Base-by-base conservation (phyloP, 2,888 invertebrate genomes). In the Sclerodermus sp. region DNA sequence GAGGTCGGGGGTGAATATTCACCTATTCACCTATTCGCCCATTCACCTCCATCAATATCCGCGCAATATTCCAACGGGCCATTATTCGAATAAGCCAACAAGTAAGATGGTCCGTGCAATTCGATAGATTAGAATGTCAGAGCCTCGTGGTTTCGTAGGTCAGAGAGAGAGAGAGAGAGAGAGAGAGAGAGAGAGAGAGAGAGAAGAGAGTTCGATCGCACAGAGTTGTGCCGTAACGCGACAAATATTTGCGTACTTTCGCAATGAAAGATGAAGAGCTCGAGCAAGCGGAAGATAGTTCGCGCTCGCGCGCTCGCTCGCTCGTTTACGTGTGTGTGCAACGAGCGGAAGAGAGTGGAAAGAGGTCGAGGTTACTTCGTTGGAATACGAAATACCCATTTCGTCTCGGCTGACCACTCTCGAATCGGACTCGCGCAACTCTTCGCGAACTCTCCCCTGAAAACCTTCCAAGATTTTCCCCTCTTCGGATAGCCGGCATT, bases 311-410 rank as follows among this genome's bases (percentile, higher is more conserved):
- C 61, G 55, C 64, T 55, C 61, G 60, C 61, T 64, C 66, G 71
- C 69, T 70, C 66, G 68, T 66, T 67, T 64, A 61, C 68, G 62
- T 68, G 62, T 62, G 63, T 66, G 66, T 64, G 62, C 65, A 58
- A 58, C 55, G 55, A 67, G 58, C 64, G 62, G 62, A 66, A 64
- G 62, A 66, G 55, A 49, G 50, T 34, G 58, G 60, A 62, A 61
- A 60, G 62, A 60, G 60, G 60, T 55, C 58, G 57, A 43, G 60
- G 62, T 60, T 64, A 66, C 65, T 66, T 60, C 66, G 51, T 57
- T 60, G 62, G 72, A 71, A 73, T 73, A 72, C 70, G 66, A 70
- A 74, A 68, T 69, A 65, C 57, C 69, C 57, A 68, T 70, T 65
- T 57, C 60, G 64, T 59, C 54, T 65, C 65, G 66, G 59, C 57